Base-by-base conservation (phyloP, 2,888 invertebrate species). In the Tetranychus truncatus region DNA sequence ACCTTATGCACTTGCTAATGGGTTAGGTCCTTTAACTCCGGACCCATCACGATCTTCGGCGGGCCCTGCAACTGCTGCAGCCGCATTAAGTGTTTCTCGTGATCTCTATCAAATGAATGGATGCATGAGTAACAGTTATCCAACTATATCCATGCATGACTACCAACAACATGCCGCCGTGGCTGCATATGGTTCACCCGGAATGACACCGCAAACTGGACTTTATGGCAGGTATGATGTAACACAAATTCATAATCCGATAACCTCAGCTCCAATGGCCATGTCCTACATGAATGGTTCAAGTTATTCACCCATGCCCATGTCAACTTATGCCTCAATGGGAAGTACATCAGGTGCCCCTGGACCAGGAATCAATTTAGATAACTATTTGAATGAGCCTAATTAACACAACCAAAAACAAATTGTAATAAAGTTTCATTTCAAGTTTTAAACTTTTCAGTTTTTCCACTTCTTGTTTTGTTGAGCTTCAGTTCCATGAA, bases 71-170 rank as follows among this genome's bases (percentile, higher is more conserved):
- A 83, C 85, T 45, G 81, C 82, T 69, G 81, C 82, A 71, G 81
- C 83, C 73, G 79, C 82, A 77, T 79, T 81, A 77, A 81, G 81
- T 34, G 81, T 82, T 11, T 81, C 81, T 66, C 80, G 83, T 45
- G 83, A 84, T 76, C 83, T 84, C 82, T 84, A 84, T 80, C 81
- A 81, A 72, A 82, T 82, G 80, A 95, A 93, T 83, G 94, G 94
- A 0, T n/a, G n/a, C 11, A 94, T 95, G 93, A 93, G 94, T 76
- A 95, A 95, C 83, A 94, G 95, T 9, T 94, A 94, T 84, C 91
- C 92, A 87, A 81, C 89, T 71, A 80, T 80, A 79, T 44, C 45
- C 44, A 82, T 82, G 82, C 79, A 80, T 66, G 88, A 90, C 8
- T 90, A 91, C 81, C 80, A 81, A 74, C 91, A 92, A 81, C 88